Percentiles rank a stretch among this genome's conserved stretches.
These are phyloP conservation scores for Phyllotreta cruciferae DNA, from an alignment of 2,888 invertebrate species.

Conservation along the genomic window DNA sequence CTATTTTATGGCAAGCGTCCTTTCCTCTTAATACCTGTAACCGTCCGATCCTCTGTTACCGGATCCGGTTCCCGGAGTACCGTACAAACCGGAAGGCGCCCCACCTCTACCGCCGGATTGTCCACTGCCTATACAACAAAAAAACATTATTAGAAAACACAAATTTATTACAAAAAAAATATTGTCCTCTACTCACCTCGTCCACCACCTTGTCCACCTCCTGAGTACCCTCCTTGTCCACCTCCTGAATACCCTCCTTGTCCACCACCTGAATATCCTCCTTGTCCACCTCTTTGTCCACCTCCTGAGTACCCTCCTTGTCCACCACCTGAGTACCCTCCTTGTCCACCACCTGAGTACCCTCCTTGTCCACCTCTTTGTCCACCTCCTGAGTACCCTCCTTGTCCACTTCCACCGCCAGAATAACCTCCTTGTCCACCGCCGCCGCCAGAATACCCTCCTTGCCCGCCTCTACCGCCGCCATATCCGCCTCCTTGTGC, in stretches of 20 bases:
- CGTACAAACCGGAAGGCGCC: conserved; percentile 33
- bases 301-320: conserved; percentile 13
- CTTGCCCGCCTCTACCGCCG: conserved; percentile 28
- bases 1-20: conserved; percentile 35
- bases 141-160: no score
- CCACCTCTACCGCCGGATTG: conserved; percentile 10
- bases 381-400: conserved; percentile 31
- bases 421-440: conserved; percentile 30
- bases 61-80: conserved; percentile 38
- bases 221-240: conserved; percentile 22
- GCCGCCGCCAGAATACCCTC: conserved; percentile 27
- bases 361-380: conserved; percentile 13
- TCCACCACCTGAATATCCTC: conserved; percentile 22
- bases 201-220: conserved; percentile 22
- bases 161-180: no score
- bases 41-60: conserved; percentile 43
- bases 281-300: conserved; percentile 28
- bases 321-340: conserved; percentile 30
- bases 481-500: conserved; percentile 29
- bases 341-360: conserved; percentile 23
- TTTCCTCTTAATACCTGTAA: conserved; percentile 45
- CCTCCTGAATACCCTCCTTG: conserved; percentile 27
- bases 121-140: no score
- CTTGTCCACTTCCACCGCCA: conserved; percentile 26
- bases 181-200: conserved; percentile 21